Evolutionary conservation across 2,113 vertebrate species (phyloP), one percentile per base, ranked within the genome.

Genomic region (Aldabrachelys gigantea): DNA sequence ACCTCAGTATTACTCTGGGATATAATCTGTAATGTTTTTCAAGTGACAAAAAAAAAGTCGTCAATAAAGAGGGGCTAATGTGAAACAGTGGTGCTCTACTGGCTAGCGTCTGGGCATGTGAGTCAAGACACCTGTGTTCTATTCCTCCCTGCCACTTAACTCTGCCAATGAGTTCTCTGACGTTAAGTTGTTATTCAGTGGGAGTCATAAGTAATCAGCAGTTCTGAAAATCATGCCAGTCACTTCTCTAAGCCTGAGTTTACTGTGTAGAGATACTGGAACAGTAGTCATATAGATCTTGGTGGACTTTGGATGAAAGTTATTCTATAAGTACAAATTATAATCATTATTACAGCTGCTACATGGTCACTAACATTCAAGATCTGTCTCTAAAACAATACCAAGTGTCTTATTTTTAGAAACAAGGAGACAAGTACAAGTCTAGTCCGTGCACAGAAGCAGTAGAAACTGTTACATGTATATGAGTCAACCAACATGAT

Each of bases 401-500:
- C 47, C 81, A 88, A 81, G 10, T n/a, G 16, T 50, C 31, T 4
- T 25, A 53, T 86, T 75, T 56, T 84, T 47, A 24, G 86, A 5
- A 10, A 91, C 84, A 96, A 93, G 22, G 79, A 83, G 21, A 92
- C 92, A 95, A 92, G 31, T 69, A 88, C 1, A 47, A 2, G 10
- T 54, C 44, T 90, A 35, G 44, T 82, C 59, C 10, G 3, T 38
- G 47, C 35, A 83, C 83, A 85, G 79, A 96, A 82, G 80, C 84
- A 88, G 89, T 38, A 49, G 85, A 65, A 87, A 84, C 87, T 85
- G n/a, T 80, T 83, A 53, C 76, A 76, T 38, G 76, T 49, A 44
- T 76, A 82, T 85, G 86, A 97, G 76, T 89, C 90, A 95, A 94
- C 25, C 35, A 91, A 80, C 54, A 49, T 1, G 5, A 85, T 57